phyloP scores from a whole-genome alignment of 1,140 invertebrate species.

The Grapholita molesta region DNA sequence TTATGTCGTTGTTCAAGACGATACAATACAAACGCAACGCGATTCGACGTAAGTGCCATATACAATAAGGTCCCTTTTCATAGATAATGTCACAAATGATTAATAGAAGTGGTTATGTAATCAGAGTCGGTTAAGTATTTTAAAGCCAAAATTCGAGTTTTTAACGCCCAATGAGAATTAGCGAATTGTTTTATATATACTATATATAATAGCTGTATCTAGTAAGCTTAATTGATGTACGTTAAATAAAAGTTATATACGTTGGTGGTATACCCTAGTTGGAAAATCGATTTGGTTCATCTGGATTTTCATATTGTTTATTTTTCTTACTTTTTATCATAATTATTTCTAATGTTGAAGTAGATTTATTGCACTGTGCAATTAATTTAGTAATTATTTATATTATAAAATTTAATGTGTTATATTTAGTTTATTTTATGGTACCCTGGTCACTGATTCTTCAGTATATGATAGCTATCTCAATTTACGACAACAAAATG shows the following conservation, averaged over 20 bases:
- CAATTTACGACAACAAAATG: too few species aligned
- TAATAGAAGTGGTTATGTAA: not conserved
- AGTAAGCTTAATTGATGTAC: conserved; percentile 41
- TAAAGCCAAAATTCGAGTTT: not conserved
- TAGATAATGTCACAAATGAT: not conserved
- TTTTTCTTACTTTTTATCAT: not conserved
- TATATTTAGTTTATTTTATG: too few species aligned
- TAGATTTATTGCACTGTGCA: too few species aligned
- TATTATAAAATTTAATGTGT: too few species aligned
- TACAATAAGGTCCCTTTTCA: not conserved
- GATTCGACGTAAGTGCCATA: too few species aligned
- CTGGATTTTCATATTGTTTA: not conserved
- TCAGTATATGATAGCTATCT: too few species aligned
- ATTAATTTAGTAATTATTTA: too few species aligned
- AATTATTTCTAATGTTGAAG: not conserved
- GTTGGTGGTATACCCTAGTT: not conserved
- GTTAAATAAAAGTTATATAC: conserved; percentile 28
- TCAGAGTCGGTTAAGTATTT: conserved; percentile 1
- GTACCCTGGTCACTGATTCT: too few species aligned
- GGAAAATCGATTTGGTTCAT: not conserved
- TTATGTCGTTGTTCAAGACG: too few species aligned
- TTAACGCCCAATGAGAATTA: conserved; percentile 1
- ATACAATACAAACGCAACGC: too few species aligned
- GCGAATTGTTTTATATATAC: conserved; percentile 30
- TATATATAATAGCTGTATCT: conserved; percentile 35